Conservation (phyloP, 2,113 vertebrate species). For the Upupa epops region DNA sequence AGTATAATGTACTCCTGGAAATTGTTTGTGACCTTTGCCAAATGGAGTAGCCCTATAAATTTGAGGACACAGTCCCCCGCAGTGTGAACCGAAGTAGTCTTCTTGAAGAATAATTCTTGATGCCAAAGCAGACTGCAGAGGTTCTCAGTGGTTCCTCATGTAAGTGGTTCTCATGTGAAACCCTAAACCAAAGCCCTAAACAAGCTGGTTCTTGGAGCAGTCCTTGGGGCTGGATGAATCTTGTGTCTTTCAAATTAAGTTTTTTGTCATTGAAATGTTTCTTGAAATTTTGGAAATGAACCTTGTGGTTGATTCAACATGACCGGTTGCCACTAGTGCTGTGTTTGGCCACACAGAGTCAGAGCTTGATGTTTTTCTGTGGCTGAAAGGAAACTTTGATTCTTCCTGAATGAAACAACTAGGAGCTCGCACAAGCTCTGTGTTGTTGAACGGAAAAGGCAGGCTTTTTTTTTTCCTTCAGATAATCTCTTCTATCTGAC, state of each 20-base stretch:
- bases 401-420: slow-evolving; percentile 60
- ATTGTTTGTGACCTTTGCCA: background rate
- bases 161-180: background rate
- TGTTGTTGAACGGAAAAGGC: slow-evolving; percentile 34
- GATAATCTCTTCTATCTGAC: slow-evolving; percentile 26
- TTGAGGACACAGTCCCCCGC: background rate
- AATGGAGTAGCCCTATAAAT: background rate
- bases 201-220: background rate
- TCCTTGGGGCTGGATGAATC: background rate
- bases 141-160: background rate
- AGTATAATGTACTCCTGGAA: background rate
- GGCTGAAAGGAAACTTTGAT: slow-evolving; percentile 54
- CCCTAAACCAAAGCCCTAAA: background rate
- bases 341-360: background rate
- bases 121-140: background rate
- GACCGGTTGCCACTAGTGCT: background rate
- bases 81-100: background rate
- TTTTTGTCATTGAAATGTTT: background rate
- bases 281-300: background rate
- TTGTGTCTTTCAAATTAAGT: background rate
- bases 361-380: slow-evolving; percentile 30
- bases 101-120: background rate
- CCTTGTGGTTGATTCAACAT: background rate
- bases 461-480: slow-evolving; percentile 22
- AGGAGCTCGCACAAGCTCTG: slow-evolving; percentile 30